phyloP scores from a whole-genome alignment of 2,888 invertebrate genomes.

The Trissolcus brochymenae region DNA sequence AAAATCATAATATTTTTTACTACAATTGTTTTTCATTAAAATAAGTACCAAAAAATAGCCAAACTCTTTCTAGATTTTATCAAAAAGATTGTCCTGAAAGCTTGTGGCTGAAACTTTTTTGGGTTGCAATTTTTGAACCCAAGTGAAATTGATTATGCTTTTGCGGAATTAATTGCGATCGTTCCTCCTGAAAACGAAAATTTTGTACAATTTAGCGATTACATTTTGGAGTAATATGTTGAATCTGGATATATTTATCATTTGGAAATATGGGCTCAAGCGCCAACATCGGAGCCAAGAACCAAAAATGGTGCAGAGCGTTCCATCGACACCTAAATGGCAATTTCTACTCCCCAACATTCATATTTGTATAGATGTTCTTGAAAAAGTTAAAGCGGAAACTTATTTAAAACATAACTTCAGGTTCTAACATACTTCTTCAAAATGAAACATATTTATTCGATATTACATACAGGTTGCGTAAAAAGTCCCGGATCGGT shows the following conservation, averaged over 20 bases:
- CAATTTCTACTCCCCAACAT: slow-evolving; percentile 1
- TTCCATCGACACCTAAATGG: background rate
- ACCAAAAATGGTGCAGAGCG: slow-evolving; percentile 3
- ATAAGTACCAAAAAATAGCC: slow-evolving; percentile 10
- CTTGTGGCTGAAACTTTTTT: slow-evolving; percentile 7
- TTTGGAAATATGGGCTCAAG: background rate
- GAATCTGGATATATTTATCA: background rate
- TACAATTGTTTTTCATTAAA: background rate
- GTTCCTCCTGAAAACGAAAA: slow-evolving; percentile 1
- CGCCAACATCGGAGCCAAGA: background rate
- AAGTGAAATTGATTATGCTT: slow-evolving; percentile 1
- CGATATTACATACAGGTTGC: no score
- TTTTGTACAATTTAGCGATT: background rate
- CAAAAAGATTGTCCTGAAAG: slow-evolving; percentile 6
- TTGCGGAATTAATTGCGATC: background rate
- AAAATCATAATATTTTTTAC: no score
- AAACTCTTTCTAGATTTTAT: slow-evolving; percentile 13
- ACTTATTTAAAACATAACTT: slow-evolving; percentile 5
- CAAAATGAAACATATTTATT: no score
- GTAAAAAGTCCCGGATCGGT: no score
- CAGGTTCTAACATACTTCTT: no score
- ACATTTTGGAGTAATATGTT: background rate
- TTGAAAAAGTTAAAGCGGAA: background rate
- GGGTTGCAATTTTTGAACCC: slow-evolving; percentile 2
- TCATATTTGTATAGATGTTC: slow-evolving; percentile 1